phyloP scores from a whole-genome alignment of 92 coral and sea anemone genomes.

The Epizoanthus rinbou region DNA sequence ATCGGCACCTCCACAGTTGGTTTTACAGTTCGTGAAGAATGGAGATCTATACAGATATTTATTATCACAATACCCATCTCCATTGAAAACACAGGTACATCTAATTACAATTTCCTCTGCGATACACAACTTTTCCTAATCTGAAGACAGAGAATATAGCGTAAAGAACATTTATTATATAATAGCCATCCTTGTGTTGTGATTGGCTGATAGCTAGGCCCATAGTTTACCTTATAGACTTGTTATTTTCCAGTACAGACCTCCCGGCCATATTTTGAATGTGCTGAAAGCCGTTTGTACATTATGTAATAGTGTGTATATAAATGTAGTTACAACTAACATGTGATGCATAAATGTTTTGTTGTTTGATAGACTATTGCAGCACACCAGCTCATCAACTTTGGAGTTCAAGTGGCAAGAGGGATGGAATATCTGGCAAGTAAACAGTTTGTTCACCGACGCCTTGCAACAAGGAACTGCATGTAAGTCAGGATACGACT shows the following conservation, averaged over 20 bases:
- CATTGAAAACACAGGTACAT: slow-evolving; percentile 54
- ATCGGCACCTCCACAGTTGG: slow-evolving; percentile 61
- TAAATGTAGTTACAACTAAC: too few species aligned
- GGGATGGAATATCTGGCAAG: slow-evolving; percentile 73
- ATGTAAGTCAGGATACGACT: slow-evolving; percentile 61
- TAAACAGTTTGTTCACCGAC: slow-evolving; percentile 60
- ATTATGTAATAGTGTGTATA: too few species aligned
- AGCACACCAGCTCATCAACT: slow-evolving; percentile 47
- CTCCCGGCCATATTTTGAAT: too few species aligned
- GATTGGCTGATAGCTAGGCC: too few species aligned
- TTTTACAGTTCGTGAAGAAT: slow-evolving; percentile 51
- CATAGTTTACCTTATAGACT: too few species aligned
- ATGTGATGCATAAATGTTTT: too few species aligned
- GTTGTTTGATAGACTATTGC: background rate
- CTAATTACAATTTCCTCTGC: background rate
- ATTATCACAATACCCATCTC: slow-evolving; percentile 51
- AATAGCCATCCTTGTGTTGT: too few species aligned
- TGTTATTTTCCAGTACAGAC: too few species aligned
- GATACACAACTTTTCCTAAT: too few species aligned
- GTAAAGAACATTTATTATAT: too few species aligned
- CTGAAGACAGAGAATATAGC: too few species aligned
- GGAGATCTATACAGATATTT: slow-evolving; percentile 59
- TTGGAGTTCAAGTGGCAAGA: slow-evolving; percentile 63
- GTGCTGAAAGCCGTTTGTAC: too few species aligned
- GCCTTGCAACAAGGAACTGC: slow-evolving; percentile 68